Evolutionary conservation across 2,113 vertebrate species (phyloP).

Genomic region (Festucalex cinctus): DNA sequence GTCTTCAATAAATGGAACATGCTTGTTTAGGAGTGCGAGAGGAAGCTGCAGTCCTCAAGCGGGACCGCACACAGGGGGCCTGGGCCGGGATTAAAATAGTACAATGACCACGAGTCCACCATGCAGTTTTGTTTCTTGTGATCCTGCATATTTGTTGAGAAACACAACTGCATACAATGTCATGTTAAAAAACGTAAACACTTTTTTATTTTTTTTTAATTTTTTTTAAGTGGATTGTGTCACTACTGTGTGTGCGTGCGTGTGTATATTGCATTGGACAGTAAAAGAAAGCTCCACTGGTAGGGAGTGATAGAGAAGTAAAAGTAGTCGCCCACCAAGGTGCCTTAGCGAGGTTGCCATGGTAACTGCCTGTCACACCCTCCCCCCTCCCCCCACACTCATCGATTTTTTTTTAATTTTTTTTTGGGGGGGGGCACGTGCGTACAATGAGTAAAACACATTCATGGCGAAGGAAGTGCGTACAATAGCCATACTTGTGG

Average conservation of each 20-base stretch:
- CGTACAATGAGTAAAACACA: background rate
- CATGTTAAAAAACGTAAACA: too few relatives aligned
- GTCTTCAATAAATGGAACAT: too few relatives aligned
- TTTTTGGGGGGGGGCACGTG: slow-evolving; percentile 27
- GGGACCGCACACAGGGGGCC: too few relatives aligned
- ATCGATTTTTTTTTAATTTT: too few relatives aligned
- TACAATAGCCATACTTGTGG: background rate
- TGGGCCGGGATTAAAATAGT: too few relatives aligned
- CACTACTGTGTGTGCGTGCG: slow-evolving; percentile 20
- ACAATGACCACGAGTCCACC: too few relatives aligned
- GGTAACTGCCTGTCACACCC: slow-evolving; percentile 39
- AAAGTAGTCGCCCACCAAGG: slow-evolving; percentile 55
- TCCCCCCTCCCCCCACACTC: background rate
- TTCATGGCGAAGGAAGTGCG: background rate
- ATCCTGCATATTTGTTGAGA: too few relatives aligned
- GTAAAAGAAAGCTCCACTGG: slow-evolving; percentile 39
- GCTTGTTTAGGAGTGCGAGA: too few relatives aligned
- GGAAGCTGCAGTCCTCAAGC: too few relatives aligned
- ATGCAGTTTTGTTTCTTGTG: too few relatives aligned
- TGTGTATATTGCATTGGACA: slow-evolving; percentile 26
- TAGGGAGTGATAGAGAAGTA: slow-evolving; percentile 60
- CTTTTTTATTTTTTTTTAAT: too few relatives aligned
- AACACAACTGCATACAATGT: too few relatives aligned
- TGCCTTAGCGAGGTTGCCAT: slow-evolving; percentile 54
- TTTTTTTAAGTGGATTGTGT: slow-evolving; percentile 30